These are phyloP conservation scores for Ommatoiulus sabulosus DNA, from an alignment of 2,888 invertebrate genomes.

Conservation along the genomic window DNA sequence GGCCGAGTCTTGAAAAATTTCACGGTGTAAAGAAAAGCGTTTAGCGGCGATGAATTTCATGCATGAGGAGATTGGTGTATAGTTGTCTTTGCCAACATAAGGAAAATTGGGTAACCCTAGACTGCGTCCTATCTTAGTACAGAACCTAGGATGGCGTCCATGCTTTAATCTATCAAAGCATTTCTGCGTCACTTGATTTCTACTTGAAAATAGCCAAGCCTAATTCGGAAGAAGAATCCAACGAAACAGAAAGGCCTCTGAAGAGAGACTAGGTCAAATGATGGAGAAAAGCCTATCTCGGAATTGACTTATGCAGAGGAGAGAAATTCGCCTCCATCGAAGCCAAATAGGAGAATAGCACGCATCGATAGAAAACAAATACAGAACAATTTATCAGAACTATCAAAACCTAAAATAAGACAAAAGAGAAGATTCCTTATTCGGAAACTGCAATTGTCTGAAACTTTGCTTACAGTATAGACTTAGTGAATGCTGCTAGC, in stretches of 20 bases:
- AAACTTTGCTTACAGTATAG: too few species aligned
- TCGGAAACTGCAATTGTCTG: neutral
- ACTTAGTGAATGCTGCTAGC: too few species aligned
- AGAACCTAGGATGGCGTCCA: conserved; percentile 22
- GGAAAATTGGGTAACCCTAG: conserved; percentile 29
- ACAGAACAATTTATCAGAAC: conserved; percentile 16
- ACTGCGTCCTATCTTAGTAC: neutral
- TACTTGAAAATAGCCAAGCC: conserved; percentile 22
- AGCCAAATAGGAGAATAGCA: neutral
- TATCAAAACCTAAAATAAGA: neutral
- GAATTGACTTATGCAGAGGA: conserved; percentile 23
- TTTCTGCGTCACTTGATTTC: conserved; percentile 43
- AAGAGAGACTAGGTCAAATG: conserved; percentile 39
- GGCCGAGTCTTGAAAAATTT: conserved; percentile 10
- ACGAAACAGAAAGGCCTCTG: conserved; percentile 27
- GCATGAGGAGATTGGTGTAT: conserved; percentile 29
- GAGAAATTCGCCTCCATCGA: neutral
- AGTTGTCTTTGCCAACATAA: conserved; percentile 19
- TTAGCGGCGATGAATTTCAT: conserved; percentile 40
- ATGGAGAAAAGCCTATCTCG: conserved; percentile 24
- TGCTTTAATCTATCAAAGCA: conserved; percentile 27
- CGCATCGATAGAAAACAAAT: neutral
- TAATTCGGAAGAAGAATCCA: conserved; percentile 25
- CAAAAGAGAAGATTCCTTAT: neutral
- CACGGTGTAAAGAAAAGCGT: conserved; percentile 31